Conservation (phyloP, 64 coral and sea anemone species). For the Pocillopora damicornis region DNA sequence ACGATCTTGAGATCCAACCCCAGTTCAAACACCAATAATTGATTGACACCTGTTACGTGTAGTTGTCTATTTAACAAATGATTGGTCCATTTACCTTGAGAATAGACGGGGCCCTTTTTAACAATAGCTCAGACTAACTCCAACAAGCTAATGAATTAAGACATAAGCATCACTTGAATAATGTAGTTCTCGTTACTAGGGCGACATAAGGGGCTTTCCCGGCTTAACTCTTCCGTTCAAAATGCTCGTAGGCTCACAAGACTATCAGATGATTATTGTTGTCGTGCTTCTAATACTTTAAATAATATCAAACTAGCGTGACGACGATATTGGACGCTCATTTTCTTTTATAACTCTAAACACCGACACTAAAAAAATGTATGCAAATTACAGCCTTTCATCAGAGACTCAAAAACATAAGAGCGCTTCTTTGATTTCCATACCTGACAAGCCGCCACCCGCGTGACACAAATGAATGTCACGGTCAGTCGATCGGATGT, state of each 20-base stretch:
- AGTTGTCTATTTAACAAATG: not conserved
- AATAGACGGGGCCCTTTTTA: not conserved
- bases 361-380: too few species aligned
- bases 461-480: not conserved
- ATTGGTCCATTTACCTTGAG: not conserved
- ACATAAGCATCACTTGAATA: not conserved
- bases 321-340: too few species aligned
- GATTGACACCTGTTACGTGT: conserved; percentile 8
- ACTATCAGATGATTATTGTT: not conserved
- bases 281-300: not conserved
- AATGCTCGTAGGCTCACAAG: conserved; percentile 16
- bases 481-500: not conserved
- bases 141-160: not conserved
- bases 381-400: too few species aligned
- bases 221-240: conserved; percentile 43
- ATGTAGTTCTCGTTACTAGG: not conserved
- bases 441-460: not conserved
- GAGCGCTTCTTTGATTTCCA: too few species aligned
- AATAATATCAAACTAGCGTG: not conserved
- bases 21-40: not conserved
- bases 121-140: not conserved
- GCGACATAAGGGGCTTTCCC: conserved; percentile 22
- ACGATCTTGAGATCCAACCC: not conserved
- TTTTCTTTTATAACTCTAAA: too few species aligned
- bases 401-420: too few species aligned